Percentiles rank a stretch among this genome's conserved stretches.
Conservation (phyloP, 1,140 invertebrate genomes). For the Diachasma alloeum region DNA sequence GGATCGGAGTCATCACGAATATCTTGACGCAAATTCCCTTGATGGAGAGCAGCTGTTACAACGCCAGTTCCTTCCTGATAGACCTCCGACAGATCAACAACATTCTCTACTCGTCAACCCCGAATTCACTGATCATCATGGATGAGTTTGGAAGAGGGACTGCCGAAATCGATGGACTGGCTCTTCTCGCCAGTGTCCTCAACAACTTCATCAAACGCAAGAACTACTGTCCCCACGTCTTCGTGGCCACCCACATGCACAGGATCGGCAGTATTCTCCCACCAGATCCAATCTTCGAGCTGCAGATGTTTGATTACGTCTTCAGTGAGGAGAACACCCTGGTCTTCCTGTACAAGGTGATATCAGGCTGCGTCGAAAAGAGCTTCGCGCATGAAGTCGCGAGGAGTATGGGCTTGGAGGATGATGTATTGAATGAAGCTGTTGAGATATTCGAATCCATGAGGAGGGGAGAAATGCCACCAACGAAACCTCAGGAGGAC, state of each 20-base stretch:
- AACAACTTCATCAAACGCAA: conserved; percentile 70
- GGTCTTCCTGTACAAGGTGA: conserved; percentile 42
- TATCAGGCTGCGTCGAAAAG: conserved; percentile 29
- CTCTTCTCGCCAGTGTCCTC: conserved; percentile 74
- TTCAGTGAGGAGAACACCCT: conserved; percentile 35
- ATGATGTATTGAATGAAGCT: conserved; percentile 33
- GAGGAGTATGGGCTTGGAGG: conserved; percentile 34
- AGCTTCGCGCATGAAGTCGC: conserved; percentile 48
- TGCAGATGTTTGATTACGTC: conserved; percentile 46
- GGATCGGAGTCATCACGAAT: conserved; percentile 73
- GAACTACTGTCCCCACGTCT: conserved; percentile 74
- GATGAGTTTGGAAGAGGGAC: conserved; percentile 96
- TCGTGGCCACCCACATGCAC: conserved; percentile 82
- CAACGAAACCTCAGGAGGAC: conserved; percentile 12
- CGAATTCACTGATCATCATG: conserved; percentile 79
- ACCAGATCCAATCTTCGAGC: conserved; percentile 58
- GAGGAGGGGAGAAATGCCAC: conserved; percentile 27
- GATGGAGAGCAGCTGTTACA: conserved; percentile 78
- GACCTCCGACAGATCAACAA: conserved; percentile 84
- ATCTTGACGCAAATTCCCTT: conserved; percentile 80
- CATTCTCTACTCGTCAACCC: conserved; percentile 71
- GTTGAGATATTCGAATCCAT: conserved; percentile 34
- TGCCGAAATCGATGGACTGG: conserved; percentile 76
- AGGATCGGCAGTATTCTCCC: conserved; percentile 69
- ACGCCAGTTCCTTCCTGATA: conserved; percentile 86